These are phyloP conservation scores for Poeciliopsis gracilis DNA, from an alignment of 2,797 vertebrate genomes.

Conservation along the genomic window DNA sequence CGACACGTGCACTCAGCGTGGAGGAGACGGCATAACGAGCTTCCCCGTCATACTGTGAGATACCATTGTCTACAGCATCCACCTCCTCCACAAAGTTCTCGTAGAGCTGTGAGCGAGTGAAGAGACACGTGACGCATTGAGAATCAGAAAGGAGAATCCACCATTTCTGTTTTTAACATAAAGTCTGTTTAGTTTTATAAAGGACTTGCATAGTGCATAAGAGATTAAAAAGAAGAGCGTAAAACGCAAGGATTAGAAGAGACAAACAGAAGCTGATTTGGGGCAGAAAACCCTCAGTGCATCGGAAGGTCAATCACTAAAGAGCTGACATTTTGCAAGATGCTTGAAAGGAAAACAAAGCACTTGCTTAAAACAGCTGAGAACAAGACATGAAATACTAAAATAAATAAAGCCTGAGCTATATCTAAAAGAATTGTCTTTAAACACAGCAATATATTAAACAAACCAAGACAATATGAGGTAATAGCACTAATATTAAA, in stretches of 20 bases:
- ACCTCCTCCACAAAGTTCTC: constrained; percentile 96
- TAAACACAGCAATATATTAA: constrained; percentile 45
- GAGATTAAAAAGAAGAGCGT: background rate
- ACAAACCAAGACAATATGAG: constrained; percentile 17
- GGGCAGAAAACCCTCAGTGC: constrained; percentile 6
- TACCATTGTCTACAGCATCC: constrained; percentile 94
- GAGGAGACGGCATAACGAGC: constrained; percentile 86
- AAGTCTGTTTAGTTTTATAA: background rate
- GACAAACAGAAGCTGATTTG: constrained; percentile 3
- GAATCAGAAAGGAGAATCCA: background rate
- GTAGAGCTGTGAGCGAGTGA: constrained; percentile 82
- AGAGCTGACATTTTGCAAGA: constrained; percentile 54
- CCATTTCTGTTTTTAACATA: background rate
- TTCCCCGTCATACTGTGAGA: constrained; percentile 87
- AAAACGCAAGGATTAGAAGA: background rate
- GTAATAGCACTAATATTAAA: constrained; percentile 39
- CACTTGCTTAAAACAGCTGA: constrained; percentile 16
- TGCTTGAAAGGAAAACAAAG: constrained; percentile 38
- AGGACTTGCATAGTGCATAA: constrained; percentile 3
- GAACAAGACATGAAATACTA: constrained; percentile 17
- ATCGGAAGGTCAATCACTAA: constrained; percentile 38
- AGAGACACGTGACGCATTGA: constrained; percentile 12
- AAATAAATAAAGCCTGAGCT: constrained; percentile 42
- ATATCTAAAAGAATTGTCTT: constrained; percentile 47
- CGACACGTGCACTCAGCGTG: constrained; percentile 88